Base-by-base conservation (phyloP, 2,888 invertebrate species). In the Acleris holmiana region DNA sequence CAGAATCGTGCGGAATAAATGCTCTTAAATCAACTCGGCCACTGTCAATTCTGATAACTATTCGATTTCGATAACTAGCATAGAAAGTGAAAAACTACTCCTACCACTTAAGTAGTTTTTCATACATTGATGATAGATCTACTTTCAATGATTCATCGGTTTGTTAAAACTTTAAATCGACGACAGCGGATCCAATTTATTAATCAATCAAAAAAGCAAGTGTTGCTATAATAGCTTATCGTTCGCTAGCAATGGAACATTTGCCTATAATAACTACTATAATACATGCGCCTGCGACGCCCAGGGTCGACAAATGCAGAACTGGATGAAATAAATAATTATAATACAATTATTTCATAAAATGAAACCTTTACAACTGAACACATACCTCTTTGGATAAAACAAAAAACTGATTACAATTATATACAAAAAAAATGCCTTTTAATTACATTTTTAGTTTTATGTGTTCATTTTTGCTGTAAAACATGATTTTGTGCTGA, bases 371-470 rank as follows among this genome's bases (percentile, higher is more conserved):
- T 71, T 73, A 79, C 79, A 85, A 85, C 88, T 89, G 91, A 92
- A 92, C 91, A 92, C 91, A 90, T 86, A 80, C 79, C 76, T 91
- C 91, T 92, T 91, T 92, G 91, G 91, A 84, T 80, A 80, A 77
- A 83, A 84, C 75, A 72, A 82, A 81, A 83, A 83, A 84, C 81
- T 72, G 79, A 73, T 74, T 78, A 61, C 59, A 74, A 73, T 73
- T 80, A 86, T 84, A 74, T 80, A 87, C 83, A 85, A 70, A 71
- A 71, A n/a, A 64, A 55, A 49, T 62, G 61, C 48, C 17, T 47
- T 63, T 44, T 25, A 29, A 60, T 60, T 44, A 46, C 17, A 40
- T 23, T 64, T 53, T 59, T 63, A 46, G 58, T 15, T 50, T 3
- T 10, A 64, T 78, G 76, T 77, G 76, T 75, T 70, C 76, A 76